Evolutionary conservation across 2,797 vertebrate species (phyloP).

Genomic region (Sparus aurata): DNA sequence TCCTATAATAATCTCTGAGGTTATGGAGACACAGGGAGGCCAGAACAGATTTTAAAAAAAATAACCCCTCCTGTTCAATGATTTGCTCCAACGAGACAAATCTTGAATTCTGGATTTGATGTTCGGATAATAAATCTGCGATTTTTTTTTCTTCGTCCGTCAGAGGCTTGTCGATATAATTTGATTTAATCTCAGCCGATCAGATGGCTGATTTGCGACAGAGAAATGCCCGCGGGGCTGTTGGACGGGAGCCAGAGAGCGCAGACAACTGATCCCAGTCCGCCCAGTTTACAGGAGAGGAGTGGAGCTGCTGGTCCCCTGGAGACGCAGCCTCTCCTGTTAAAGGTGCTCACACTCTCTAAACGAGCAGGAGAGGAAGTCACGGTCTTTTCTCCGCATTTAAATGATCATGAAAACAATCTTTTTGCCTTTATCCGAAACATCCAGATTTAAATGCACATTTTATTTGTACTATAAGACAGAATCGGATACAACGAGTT

Average conservation of each 20-base stretch:
- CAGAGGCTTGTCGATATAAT: constrained; percentile 20
- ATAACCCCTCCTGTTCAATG: background rate
- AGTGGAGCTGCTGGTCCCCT: constrained; percentile 35
- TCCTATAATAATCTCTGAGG: constrained; percentile 13
- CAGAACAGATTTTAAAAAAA: background rate
- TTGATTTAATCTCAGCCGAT: constrained; percentile 55
- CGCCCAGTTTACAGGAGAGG: constrained; percentile 39
- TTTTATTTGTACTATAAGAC: background rate
- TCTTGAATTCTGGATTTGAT: background rate
- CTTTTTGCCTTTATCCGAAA: background rate
- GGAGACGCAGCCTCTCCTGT: constrained; percentile 9
- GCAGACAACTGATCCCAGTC: constrained; percentile 68
- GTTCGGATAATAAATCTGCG: background rate
- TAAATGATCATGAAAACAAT: background rate
- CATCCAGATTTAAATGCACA: background rate
- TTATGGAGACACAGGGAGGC: background rate
- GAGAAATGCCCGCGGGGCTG: constrained; percentile 61
- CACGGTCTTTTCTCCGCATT: background rate
- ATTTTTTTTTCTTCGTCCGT: background rate
- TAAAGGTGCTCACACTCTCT: background rate
- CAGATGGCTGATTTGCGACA: constrained; percentile 71
- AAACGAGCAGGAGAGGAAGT: background rate
- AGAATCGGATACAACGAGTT: too few species aligned
- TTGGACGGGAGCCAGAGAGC: constrained; percentile 73
- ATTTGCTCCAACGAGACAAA: background rate